phyloP scores from a whole-genome alignment of 2,888 invertebrate species.

The Acanthosepion esculentum region DNA sequence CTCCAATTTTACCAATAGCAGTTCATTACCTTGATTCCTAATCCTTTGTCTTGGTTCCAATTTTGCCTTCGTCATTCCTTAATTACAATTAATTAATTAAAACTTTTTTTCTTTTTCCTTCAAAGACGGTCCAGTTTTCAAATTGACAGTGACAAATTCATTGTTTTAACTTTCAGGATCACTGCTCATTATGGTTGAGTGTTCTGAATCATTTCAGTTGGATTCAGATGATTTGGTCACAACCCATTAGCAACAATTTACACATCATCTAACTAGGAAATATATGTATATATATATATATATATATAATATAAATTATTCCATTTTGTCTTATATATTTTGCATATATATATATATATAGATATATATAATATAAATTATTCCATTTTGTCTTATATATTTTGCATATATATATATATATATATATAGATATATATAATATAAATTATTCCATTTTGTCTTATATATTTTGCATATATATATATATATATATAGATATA shows the following conservation, averaged over 20 bases:
- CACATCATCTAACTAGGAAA: neutral
- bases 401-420: no score
- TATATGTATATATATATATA: no score
- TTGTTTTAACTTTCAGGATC: neutral
- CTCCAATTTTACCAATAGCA: neutral
- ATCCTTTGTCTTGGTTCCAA: neutral
- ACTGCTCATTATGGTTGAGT: neutral
- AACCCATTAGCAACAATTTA: neutral
- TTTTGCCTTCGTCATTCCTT: neutral
- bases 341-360: no score
- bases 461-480: no score
- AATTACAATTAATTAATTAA: neutral
- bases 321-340: no score
- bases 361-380: no score
- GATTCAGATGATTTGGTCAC: neutral
- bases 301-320: no score
- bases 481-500: no score
- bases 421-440: no score
- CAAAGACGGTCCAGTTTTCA: neutral
- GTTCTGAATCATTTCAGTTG: neutral
- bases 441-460: no score
- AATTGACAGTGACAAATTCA: neutral
- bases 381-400: no score
- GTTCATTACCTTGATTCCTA: neutral
- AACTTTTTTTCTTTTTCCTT: neutral